Evolutionary conservation across 2,113 vertebrate genomes (phyloP), one percentile per base, ranked within the genome.

Genomic region (Brachyistius frenatus): DNA sequence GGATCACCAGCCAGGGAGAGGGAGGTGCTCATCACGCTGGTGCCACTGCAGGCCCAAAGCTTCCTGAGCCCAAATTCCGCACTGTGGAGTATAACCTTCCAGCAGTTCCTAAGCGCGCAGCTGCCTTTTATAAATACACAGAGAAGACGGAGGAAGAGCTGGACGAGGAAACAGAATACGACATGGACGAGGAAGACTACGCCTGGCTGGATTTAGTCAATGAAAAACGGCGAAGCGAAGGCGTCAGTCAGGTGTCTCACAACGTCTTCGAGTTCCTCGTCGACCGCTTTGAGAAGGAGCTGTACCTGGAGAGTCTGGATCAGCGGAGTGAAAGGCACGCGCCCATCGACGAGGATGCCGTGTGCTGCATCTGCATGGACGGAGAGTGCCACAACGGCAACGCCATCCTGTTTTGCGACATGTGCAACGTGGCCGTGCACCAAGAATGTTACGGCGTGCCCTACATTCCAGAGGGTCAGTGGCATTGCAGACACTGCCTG

Each of bases 361-460:
- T 99, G 23, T 99, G 98, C 94, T 97, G 97, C 90, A 96, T 99
- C 87, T 99, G 98, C 92, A 96, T 96, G 96, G 97, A 97, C 2
- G 97, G 96, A 16, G 98, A 99, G 89, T 96, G 96, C 89, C 96
- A 98, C 92, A 96, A 98, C 94, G 96, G 97, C 93, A 99, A 99
- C 53, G 97, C 94, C 1, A 99, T 99, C 76, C 95, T 99, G n/a
- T 99, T 99, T 87, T 99, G 98, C 11, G 98, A 99, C 77, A 84
- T 96, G 94, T 99, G 98, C 94, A 97, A 98, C 52, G 92, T 99
- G 84, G 97, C 97, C 0, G 98, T 99, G 83, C 98, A 99, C 93
- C 98, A 99, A 93, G 98, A 99, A 92, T 99, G 98, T 86, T 99
- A 99, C 13, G 98, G 98, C n/a, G 98, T 99, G 74, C 98, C 98